phyloP scores from a whole-genome alignment of 2,797 vertebrate genomes.

The Odontamblyopus rebecca region DNA sequence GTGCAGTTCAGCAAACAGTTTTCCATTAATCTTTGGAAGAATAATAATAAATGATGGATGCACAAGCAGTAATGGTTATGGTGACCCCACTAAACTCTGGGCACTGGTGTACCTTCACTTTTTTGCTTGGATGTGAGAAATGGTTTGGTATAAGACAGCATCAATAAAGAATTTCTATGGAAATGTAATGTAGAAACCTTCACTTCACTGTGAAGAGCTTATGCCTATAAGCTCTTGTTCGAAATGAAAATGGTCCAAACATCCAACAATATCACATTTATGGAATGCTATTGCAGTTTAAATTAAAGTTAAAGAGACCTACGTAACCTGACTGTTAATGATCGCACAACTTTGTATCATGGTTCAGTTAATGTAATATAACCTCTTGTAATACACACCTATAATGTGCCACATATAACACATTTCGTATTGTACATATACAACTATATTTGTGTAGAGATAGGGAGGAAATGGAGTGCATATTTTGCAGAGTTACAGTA shows the following conservation, averaged over 20 bases:
- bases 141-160: neutral
- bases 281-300: no score
- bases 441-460: neutral
- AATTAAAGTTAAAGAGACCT: no score
- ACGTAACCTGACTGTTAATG: no score
- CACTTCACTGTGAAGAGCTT: no score
- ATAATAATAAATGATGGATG: conserved; percentile 22
- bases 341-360: no score
- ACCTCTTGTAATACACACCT: no score
- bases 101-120: conserved; percentile 14
- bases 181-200: neutral
- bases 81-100: conserved; percentile 34
- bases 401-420: no score
- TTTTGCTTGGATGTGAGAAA: neutral
- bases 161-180: neutral
- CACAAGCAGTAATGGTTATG: conserved; percentile 30
- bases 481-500: conserved; percentile 21
- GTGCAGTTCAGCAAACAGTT: conserved; percentile 48
- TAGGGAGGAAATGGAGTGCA: neutral
- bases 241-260: no score
- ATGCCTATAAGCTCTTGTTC: no score
- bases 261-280: no score
- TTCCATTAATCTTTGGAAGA: conserved; percentile 39
- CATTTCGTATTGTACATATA: neutral
- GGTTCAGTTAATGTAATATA: no score